phyloP scores from a whole-genome alignment of 1,140 invertebrate species.

The Meteorus sp. region DNA sequence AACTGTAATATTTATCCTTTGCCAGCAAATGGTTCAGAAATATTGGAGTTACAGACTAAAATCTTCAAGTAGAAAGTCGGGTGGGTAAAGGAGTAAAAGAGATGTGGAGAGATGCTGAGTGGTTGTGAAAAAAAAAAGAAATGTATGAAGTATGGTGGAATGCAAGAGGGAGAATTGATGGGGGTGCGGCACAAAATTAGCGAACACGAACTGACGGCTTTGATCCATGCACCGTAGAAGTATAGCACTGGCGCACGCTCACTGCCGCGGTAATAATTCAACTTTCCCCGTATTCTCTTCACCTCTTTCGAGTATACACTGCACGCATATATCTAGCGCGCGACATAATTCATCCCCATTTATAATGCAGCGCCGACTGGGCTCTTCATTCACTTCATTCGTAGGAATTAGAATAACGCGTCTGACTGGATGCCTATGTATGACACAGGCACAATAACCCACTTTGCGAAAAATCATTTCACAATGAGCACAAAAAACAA shows the following conservation, averaged over 20 bases:
- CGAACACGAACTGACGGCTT: conserved; percentile 14
- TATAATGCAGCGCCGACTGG: conserved; percentile 34
- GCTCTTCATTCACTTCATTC: conserved; percentile 33
- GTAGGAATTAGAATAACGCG: conserved; percentile 10
- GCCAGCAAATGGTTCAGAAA: too few relatives aligned
- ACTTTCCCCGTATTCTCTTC: conserved; percentile 6
- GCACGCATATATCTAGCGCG: too few relatives aligned
- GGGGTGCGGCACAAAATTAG: conserved; percentile 18
- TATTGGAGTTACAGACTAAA: too few relatives aligned
- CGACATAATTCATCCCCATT: conserved; percentile 41
- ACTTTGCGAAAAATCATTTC: not conserved
- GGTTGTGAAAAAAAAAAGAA: not conserved
- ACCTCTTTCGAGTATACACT: too few relatives aligned
- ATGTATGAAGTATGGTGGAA: not conserved
- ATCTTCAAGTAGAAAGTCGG: too few relatives aligned
- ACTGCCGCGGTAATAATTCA: conserved; percentile 20
- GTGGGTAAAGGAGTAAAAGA: not conserved
- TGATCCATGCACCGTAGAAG: conserved; percentile 5
- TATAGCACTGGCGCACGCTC: conserved; percentile 9
- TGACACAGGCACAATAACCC: conserved; percentile 6
- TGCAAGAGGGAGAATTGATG: too few relatives aligned
- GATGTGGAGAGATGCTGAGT: not conserved
- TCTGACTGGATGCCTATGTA: not conserved
- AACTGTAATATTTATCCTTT: too few relatives aligned
- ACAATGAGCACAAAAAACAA: not conserved